A percentile compares a stretch with the other conserved stretches of the same genome.
phyloP scores from a whole-genome alignment of 2,888 invertebrate species.

The Athalia cordata region DNA sequence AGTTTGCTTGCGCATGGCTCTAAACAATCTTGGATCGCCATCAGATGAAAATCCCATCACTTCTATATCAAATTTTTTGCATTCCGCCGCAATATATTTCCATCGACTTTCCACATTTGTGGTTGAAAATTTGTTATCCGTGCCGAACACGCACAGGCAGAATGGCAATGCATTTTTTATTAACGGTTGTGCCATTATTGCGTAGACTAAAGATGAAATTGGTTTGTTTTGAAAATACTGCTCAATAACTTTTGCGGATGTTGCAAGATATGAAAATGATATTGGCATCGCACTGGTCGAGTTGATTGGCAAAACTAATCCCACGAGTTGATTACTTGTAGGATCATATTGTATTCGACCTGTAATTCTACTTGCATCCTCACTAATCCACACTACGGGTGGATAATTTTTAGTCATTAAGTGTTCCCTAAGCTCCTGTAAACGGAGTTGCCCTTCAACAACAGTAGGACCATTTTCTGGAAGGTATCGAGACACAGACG shows the following conservation, averaged over 20 bases:
- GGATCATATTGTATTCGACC: constrained; percentile 55
- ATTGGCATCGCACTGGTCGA: constrained; percentile 50
- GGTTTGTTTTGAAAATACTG: constrained; percentile 47
- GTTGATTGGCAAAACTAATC: constrained; percentile 53
- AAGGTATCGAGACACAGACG: constrained; percentile 44
- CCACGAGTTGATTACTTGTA: constrained; percentile 55
- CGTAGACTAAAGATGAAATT: constrained; percentile 52
- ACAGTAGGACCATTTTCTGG: constrained; percentile 36
- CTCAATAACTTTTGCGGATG: constrained; percentile 51
- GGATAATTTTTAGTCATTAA: constrained; percentile 49
- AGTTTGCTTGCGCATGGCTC: constrained; percentile 54
- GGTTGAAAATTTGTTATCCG: constrained; percentile 49
- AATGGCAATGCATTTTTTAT: constrained; percentile 44
- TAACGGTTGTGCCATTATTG: constrained; percentile 54
- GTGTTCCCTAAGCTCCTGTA: constrained; percentile 52
- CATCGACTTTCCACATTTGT: constrained; percentile 39
- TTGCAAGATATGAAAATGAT: constrained; percentile 50
- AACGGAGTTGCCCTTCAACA: constrained; percentile 52
- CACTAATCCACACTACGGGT: constrained; percentile 52
- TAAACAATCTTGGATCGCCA: constrained; percentile 56
- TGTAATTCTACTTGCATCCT: constrained; percentile 54
- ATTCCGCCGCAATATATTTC: constrained; percentile 51
- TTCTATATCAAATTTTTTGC: constrained; percentile 50
- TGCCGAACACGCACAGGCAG: constrained; percentile 49
- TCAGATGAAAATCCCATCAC: constrained; percentile 56